These are phyloP conservation scores for Gobio occitaniae DNA, from an alignment of 2,797 vertebrate genomes.

Conservation along the genomic window DNA sequence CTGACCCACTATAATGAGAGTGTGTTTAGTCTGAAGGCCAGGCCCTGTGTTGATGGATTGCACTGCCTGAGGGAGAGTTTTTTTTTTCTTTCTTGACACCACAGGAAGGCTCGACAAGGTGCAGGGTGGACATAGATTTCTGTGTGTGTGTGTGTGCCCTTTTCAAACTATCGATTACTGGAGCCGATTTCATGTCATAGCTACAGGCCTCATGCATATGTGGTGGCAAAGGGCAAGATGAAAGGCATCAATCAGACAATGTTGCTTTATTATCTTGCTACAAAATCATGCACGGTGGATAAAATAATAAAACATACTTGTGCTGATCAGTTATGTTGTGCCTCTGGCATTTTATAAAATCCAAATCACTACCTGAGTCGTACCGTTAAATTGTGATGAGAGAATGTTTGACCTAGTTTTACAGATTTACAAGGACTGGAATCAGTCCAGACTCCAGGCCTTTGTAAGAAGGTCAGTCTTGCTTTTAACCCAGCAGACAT, in stretches of 20 bases:
- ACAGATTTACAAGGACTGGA: slow-evolving; percentile 17
- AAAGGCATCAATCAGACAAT: slow-evolving; percentile 49
- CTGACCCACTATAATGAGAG: slow-evolving; percentile 70
- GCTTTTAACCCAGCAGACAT: slow-evolving; percentile 7
- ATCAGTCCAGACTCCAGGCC: slow-evolving; percentile 27
- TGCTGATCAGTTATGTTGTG: slow-evolving; percentile 13
- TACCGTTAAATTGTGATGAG: background rate
- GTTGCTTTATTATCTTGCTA: slow-evolving; percentile 50
- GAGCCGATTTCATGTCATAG: slow-evolving; percentile 57
- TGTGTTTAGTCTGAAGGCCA: slow-evolving; percentile 71
- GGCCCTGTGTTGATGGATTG: slow-evolving; percentile 67
- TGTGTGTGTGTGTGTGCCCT: slow-evolving; percentile 59
- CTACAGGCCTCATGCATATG: slow-evolving; percentile 55
- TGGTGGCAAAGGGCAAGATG: slow-evolving; percentile 56
- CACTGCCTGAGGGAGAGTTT: slow-evolving; percentile 60
- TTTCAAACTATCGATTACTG: slow-evolving; percentile 68
- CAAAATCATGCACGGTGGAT: slow-evolving; percentile 23
- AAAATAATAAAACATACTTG: slow-evolving; percentile 33
- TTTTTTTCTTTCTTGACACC: slow-evolving; percentile 59
- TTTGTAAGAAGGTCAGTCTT: slow-evolving; percentile 35
- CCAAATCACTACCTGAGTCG: slow-evolving; percentile 13
- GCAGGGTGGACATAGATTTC: slow-evolving; percentile 61
- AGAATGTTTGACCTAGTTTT: slow-evolving; percentile 42
- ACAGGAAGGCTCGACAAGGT: slow-evolving; percentile 58
- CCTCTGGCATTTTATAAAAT: slow-evolving; percentile 6